Conservation (phyloP, 2,888 invertebrate genomes). For the Caenorhabditis sp. region DNA sequence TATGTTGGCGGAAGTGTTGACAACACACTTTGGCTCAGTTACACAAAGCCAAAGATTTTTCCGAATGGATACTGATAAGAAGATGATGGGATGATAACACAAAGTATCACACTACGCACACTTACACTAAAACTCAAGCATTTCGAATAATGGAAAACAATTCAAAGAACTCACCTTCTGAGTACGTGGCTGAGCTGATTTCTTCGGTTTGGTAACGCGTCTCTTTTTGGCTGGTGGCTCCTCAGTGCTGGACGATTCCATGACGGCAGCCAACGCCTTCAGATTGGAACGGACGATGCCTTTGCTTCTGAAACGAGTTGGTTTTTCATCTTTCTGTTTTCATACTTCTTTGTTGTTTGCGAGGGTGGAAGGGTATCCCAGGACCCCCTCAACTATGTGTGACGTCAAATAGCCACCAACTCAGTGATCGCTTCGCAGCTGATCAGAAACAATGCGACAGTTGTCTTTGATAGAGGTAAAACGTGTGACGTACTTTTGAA, state of each 20-base stretch:
- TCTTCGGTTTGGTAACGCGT: constrained; percentile 19
- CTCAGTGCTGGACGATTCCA: constrained; percentile 14
- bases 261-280: constrained; percentile 1
- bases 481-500: constrained; percentile 60
- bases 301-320: constrained; percentile 24
- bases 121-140: constrained; percentile 10
- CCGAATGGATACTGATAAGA: constrained; percentile 18
- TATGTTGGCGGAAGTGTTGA: constrained; percentile 58
- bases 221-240: constrained; percentile 45
- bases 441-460: constrained; percentile 61
- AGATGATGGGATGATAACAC: constrained; percentile 39
- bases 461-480: constrained; percentile 30
- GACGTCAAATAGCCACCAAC: constrained; percentile 56
- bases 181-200: constrained; percentile 17
- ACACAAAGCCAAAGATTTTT: constrained; percentile 58
- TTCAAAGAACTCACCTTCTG: constrained; percentile 37
- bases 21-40: constrained; percentile 47
- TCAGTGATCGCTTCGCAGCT: constrained; percentile 52
- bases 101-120: constrained; percentile 52
- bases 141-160: constrained; percentile 14
- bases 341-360: constrained; percentile 39
- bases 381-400: constrained; percentile 32
- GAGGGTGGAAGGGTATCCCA: constrained; percentile 43
- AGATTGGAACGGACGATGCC: not conserved
- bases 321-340: constrained; percentile 20